A percentile compares a stretch with the other conserved stretches of the same genome.
These are phyloP conservation scores for Cheilosia scutellata DNA, from an alignment of 2,888 invertebrate genomes.

Conservation along the genomic window DNA sequence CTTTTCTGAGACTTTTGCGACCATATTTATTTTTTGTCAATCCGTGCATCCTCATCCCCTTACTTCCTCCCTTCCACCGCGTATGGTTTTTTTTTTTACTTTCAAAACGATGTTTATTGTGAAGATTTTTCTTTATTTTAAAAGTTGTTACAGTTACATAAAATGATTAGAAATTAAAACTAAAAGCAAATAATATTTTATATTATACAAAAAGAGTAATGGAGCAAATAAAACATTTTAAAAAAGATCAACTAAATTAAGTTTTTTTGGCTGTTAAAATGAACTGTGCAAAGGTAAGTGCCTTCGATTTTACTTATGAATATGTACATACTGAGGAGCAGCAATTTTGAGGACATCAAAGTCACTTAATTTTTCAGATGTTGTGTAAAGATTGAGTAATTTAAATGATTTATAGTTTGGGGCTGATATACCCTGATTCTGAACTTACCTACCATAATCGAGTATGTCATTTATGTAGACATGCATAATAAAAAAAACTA, in stretches of 20 bases:
- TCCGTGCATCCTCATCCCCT: not conserved
- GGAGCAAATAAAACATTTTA: conserved; percentile 70
- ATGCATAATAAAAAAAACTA: not conserved
- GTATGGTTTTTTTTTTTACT: conserved; percentile 4
- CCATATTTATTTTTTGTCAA: conserved; percentile 35
- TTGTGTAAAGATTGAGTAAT: no score
- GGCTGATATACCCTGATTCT: no score
- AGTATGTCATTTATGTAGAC: not conserved
- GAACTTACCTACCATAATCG: not conserved
- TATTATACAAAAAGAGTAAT: conserved; percentile 66
- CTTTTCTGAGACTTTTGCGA: conserved; percentile 38
- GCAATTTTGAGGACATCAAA: no score
- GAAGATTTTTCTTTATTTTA: conserved; percentile 54
- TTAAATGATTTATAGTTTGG: no score
- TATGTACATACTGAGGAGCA: no score
- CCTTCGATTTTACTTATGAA: no score
- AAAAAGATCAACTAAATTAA: conserved; percentile 22
- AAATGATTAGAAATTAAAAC: conserved; percentile 54
- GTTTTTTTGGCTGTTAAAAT: not conserved
- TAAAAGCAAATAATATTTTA: conserved; percentile 57
- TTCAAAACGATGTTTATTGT: conserved; percentile 54
- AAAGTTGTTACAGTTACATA: conserved; percentile 55
- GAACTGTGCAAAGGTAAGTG: not conserved
- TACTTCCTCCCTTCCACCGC: not conserved
- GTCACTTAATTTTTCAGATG: no score